Evolutionary conservation across 2,113 vertebrate genomes (phyloP), one percentile per base, ranked within the genome.

Genomic region (Erythrocebus patas): DNA sequence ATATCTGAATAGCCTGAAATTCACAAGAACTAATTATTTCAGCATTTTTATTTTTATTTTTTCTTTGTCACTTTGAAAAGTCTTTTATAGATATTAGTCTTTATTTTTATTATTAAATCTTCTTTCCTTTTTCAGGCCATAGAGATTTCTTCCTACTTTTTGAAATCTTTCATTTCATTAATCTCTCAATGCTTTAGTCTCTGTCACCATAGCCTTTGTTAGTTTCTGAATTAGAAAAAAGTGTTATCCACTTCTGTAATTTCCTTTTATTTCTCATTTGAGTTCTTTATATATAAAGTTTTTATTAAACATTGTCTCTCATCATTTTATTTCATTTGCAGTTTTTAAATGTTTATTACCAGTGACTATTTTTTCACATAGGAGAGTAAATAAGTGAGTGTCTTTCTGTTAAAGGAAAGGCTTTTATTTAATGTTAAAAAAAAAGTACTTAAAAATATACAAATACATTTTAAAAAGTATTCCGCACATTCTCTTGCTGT

Each of bases 241-340:
- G 2, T 83, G 30, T 50, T 20, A 68, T 35, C 11, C 2, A 81
- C 25, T 85, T 89, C 18, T n/a, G 2, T 93, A 91, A 91, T 79
- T 90, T 89, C 35, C n/a, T 75, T 17, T 87, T 64, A 17, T 86
- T 95, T 96, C 16, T 13, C 8, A 45, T 73, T 96, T 88, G 66
- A 95, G 4, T 73, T 87, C 32, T n/a, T 73, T 76, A 45, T 43
- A 2, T 85, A 25, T 92, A 70, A 75, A 10, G 18, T 72, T 73
- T 94, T 94, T 92, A 48, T 70, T 93, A 96, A 93, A 50, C 2
- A 57, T 94, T 75, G 78, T 92, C 20, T 96, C 22, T 84, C 30
- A 80, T 35, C 9, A 79, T 96, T 96, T 91, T 88, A n/a, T 92
- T 78, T 93, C 88, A 10, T 75, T 95, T 92, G 40, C 13, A 64